Evolutionary conservation across 2,888 invertebrate genomes (phyloP).

Genomic region (Caenorhabditis afra): DNA sequence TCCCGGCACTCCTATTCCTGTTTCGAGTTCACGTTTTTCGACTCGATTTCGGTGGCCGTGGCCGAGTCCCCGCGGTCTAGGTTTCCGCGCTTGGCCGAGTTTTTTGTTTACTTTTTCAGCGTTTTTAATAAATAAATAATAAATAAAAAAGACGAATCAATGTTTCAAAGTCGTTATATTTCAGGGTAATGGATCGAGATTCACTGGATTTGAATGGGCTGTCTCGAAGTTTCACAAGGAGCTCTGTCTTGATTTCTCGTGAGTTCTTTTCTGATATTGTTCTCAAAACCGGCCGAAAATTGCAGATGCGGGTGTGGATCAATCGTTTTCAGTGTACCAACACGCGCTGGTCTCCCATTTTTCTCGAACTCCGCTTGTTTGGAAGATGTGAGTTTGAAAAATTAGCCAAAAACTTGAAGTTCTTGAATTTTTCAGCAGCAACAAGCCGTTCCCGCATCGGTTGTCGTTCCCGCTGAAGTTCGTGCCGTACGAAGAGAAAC

Average conservation of each 20-base stretch:
- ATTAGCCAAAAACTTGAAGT: conserved; percentile 3
- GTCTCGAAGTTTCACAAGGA: conserved; percentile 43
- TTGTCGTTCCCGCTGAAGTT: conserved; percentile 69
- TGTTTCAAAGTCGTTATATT: too few species aligned
- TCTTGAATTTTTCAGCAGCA: conserved; percentile 65
- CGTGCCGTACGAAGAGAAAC: conserved; percentile 68
- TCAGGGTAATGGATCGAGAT: conserved; percentile 49
- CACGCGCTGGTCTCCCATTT: conserved; percentile 68
- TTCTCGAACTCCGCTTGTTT: conserved; percentile 61
- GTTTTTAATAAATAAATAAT: too few species aligned
- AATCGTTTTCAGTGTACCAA: conserved; percentile 63
- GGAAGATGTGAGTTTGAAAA: conserved; percentile 46
- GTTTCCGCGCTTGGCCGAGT: too few species aligned
- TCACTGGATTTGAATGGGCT: conserved; percentile 51
- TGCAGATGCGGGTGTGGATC: conserved; percentile 66
- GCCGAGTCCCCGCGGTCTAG: too few species aligned
- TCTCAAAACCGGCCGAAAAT: background rate
- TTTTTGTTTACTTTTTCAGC: background rate
- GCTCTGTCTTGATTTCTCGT: conserved; percentile 51
- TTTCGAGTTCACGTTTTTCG: too few species aligned
- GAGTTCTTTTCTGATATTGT: conserved; percentile 16
- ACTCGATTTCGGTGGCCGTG: too few species aligned
- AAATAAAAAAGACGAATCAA: too few species aligned
- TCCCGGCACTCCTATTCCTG: too few species aligned
- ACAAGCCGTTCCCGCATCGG: conserved; percentile 66